Percentiles rank a stretch among this genome's conserved stretches.
Conservation (phyloP, 2,797 vertebrate genomes). For the Anolis apletophallus region DNA sequence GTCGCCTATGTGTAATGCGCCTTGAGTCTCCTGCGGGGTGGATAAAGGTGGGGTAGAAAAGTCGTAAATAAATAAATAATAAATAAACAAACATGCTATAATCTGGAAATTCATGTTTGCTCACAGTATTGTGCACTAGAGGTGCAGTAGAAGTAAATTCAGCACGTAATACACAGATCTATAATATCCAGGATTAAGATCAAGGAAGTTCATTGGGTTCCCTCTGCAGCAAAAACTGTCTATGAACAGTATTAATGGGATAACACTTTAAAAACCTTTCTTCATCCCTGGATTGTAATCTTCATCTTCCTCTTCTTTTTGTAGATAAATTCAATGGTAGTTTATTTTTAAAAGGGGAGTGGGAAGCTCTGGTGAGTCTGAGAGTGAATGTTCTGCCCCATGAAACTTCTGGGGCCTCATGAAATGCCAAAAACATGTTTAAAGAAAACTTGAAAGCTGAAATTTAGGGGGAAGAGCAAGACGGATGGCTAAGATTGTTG, state of each 20-base stretch:
- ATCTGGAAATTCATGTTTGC: not conserved
- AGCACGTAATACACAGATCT: not conserved
- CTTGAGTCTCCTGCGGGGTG: no score
- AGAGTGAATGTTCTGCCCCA: no score
- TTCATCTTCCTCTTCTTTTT: no score
- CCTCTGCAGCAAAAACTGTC: not conserved
- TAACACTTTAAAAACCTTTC: not conserved
- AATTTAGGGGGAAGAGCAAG: not conserved
- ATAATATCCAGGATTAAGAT: not conserved
- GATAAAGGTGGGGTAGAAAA: no score
- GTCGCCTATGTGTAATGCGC: no score
- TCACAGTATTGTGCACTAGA: not conserved
- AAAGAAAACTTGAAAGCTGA: no score
- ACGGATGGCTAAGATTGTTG: not conserved
- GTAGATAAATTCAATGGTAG: no score
- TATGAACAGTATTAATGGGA: not conserved
- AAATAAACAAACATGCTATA: not conserved
- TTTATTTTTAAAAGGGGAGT: not conserved
- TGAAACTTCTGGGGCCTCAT: not conserved
- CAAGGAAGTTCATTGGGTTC: not conserved
- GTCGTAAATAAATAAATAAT: no score
- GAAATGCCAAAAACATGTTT: not conserved
- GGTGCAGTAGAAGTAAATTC: not conserved
- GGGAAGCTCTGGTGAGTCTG: no score
- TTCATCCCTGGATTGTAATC: not conserved